Evolutionary conservation across 2,888 invertebrate species (phyloP).

Genomic region (Phorcus lineatus): DNA sequence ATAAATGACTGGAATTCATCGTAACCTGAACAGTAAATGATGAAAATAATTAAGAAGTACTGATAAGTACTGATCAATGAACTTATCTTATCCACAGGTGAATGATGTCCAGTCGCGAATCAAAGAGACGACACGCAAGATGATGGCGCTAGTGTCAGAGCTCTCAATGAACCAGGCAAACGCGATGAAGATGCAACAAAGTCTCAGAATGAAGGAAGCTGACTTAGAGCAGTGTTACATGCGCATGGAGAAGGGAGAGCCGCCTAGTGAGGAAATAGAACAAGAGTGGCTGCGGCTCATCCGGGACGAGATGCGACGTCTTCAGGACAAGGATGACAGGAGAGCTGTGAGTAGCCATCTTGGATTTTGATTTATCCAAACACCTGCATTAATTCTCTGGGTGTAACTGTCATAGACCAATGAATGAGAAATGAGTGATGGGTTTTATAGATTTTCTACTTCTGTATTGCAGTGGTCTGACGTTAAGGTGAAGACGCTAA

Average conservation of each 20-base stretch:
- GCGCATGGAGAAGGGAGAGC: constrained; percentile 75
- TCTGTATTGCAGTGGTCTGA: too few species aligned
- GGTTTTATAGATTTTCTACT: too few species aligned
- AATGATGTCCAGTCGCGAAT: constrained; percentile 72
- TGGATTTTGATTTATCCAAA: background rate
- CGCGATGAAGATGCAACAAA: constrained; percentile 71
- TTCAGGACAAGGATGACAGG: constrained; percentile 60
- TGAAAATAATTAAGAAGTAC: too few species aligned
- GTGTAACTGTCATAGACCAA: background rate
- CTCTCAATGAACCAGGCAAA: constrained; percentile 75
- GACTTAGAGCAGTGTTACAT: constrained; percentile 73
- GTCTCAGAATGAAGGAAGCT: constrained; percentile 69
- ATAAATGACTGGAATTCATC: too few species aligned
- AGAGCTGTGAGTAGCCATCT: constrained; percentile 56
- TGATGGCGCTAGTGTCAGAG: constrained; percentile 76
- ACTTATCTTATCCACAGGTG: constrained; percentile 54
- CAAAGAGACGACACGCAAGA: constrained; percentile 73
- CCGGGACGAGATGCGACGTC: constrained; percentile 59
- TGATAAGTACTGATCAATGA: too few species aligned
- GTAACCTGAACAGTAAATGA: too few species aligned
- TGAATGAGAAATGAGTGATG: background rate
- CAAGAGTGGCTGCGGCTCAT: constrained; percentile 68
- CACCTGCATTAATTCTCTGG: background rate
- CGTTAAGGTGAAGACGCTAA: too few species aligned
- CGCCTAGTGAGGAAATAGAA: constrained; percentile 71